phyloP scores from a whole-genome alignment of 2,113 vertebrate genomes.

The Galemys pyrenaicus region DNA sequence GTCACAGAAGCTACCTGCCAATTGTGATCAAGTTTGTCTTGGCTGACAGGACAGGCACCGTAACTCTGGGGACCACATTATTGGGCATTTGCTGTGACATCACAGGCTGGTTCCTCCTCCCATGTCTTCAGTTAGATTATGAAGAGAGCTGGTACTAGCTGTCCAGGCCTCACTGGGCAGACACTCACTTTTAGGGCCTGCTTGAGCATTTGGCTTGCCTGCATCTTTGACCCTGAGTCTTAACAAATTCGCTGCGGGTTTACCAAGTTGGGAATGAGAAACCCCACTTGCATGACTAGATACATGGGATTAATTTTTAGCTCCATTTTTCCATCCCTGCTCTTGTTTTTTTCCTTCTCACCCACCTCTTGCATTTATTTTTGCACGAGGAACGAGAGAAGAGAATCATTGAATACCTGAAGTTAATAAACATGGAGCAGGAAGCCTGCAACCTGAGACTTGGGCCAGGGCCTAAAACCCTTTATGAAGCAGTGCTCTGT shows the following conservation, averaged over 20 bases:
- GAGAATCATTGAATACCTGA: background rate
- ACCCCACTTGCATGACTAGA: background rate
- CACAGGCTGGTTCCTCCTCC: background rate
- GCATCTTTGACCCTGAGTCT: background rate
- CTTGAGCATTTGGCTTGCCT: background rate
- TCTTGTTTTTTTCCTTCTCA: background rate
- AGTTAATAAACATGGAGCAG: slow-evolving; percentile 37
- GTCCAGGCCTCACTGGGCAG: background rate
- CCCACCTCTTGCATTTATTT: slow-evolving; percentile 18
- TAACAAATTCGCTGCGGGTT: slow-evolving; percentile 1
- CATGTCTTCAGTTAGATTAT: background rate
- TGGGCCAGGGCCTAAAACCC: background rate
- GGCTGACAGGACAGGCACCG: background rate
- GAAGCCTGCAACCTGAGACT: background rate
- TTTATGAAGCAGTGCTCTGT: slow-evolving; percentile 29
- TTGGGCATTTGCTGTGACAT: background rate
- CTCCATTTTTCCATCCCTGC: background rate
- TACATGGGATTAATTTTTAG: background rate
- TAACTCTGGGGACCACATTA: background rate
- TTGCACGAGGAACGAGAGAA: background rate
- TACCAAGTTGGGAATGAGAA: slow-evolving; percentile 1
- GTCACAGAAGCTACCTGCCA: background rate
- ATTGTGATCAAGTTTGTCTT: background rate
- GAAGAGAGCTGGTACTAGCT: background rate
- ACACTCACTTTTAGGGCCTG: background rate